Conservation (phyloP, 2,888 invertebrate genomes). For the Latrodectus elegans region DNA sequence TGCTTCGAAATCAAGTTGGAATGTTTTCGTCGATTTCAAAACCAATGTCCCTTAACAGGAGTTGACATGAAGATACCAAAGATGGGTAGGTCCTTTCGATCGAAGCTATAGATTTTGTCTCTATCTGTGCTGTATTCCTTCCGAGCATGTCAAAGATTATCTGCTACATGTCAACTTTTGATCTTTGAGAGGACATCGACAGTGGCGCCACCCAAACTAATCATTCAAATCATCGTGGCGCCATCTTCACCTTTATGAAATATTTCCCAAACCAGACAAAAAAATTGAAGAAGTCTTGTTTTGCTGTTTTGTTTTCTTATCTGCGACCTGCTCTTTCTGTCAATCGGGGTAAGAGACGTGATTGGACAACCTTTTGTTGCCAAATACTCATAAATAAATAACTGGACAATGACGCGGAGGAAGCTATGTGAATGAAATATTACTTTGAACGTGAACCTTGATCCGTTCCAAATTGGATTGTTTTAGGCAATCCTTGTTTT, state of each 20-base stretch:
- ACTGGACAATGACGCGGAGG: neutral
- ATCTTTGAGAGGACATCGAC: neutral
- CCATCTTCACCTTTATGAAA: constrained; percentile 34
- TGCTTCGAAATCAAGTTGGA: no score
- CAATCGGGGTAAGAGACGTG: constrained; percentile 4
- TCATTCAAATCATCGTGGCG: constrained; percentile 9
- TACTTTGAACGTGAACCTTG: no score
- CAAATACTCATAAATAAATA: constrained; percentile 44
- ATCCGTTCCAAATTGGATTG: no score
- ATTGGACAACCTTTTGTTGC: constrained; percentile 29
- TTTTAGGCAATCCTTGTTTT: no score
- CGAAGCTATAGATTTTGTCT: constrained; percentile 12
- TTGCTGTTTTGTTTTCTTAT: neutral
- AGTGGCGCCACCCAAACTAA: neutral
- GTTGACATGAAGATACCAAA: neutral
- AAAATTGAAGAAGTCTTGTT: neutral
- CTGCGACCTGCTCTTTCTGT: neutral
- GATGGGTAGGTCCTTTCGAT: neutral
- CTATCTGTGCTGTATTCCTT: neutral
- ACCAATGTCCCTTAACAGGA: neutral
- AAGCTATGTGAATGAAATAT: no score
- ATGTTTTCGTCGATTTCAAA: no score
- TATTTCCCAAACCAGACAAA: neutral
- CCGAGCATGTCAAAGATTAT: constrained; percentile 24
- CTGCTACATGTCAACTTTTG: constrained; percentile 9